phyloP scores from a whole-genome alignment of 2,888 invertebrate species.

The Cosmopolites sordidus region DNA sequence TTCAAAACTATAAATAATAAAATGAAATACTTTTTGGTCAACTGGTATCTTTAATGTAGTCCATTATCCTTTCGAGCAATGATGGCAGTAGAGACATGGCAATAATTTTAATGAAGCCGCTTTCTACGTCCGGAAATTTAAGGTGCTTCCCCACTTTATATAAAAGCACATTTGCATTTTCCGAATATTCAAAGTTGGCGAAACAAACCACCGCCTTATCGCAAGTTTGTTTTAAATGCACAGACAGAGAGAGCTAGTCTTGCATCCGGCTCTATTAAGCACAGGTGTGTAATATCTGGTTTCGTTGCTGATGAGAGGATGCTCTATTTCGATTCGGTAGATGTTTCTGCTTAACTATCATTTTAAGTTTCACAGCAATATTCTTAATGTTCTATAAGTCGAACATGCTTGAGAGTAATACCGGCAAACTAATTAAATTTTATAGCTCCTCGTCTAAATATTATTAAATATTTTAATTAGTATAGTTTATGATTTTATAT shows the following conservation, averaged over 20 bases:
- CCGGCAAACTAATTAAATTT: no score
- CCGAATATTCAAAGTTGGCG: constrained; percentile 1
- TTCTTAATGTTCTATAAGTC: neutral
- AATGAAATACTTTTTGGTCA: no score
- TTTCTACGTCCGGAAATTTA: neutral
- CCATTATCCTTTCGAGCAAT: neutral
- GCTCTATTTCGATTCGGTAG: neutral
- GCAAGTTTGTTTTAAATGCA: constrained; percentile 1
- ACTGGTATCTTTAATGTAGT: neutral
- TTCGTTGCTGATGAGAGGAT: neutral
- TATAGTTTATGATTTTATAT: no score
- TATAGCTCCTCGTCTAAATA: no score
- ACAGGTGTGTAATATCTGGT: neutral
- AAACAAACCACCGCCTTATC: constrained; percentile 1
- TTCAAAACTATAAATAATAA: no score
- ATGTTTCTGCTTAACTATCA: neutral
- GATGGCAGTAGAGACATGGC: neutral
- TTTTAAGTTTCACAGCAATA: neutral
- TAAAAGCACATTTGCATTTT: constrained; percentile 1
- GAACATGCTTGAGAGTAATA: no score
- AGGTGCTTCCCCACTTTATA: neutral
- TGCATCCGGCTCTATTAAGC: constrained; percentile 1
- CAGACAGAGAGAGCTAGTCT: neutral
- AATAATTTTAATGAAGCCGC: constrained; percentile 1
- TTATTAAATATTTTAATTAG: no score